Percentiles rank a stretch among this genome's conserved stretches.
phyloP scores from a whole-genome alignment of 1,140 invertebrate genomes.

The Chrysopa pallens region DNA sequence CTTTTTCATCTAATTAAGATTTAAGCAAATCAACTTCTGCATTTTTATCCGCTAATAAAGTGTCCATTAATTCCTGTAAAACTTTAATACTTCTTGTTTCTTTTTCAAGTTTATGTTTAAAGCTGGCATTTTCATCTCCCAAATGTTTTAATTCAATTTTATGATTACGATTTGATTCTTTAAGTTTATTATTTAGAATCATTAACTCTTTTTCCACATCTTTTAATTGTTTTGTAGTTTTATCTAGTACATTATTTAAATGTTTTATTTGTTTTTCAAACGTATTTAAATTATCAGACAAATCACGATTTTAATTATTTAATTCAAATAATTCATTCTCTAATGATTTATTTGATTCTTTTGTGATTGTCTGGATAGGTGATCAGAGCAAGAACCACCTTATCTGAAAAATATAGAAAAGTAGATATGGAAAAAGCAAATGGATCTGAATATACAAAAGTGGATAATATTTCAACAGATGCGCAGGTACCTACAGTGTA shows the following conservation, averaged over 20 bases:
- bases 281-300: slow-evolving; percentile 34
- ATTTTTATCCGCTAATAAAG: no score
- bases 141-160: slow-evolving; percentile 30
- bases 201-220: slow-evolving; percentile 34
- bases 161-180: slow-evolving; percentile 30
- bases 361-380: slow-evolving; percentile 48
- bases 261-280: slow-evolving; percentile 38
- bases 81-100: no score
- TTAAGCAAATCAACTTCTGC: no score
- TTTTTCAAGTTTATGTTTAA: slow-evolving; percentile 30
- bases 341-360: slow-evolving; percentile 43
- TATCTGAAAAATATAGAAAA: no score
- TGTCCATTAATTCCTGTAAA: no score
- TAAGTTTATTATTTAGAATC: slow-evolving; percentile 24
- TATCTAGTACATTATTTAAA: slow-evolving; percentile 23
- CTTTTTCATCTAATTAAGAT: slow-evolving; percentile 28
- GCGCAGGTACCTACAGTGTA: no score
- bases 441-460: no score
- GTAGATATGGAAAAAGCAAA: no score
- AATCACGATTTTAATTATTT: slow-evolving; percentile 28
- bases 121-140: slow-evolving; percentile 29
- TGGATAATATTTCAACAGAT: no score
- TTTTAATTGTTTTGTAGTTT: slow-evolving; percentile 22
- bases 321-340: no score
- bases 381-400: no score